Base-by-base conservation (phyloP, 2,797 vertebrate species). In the Chaenodraco wilsoni region DNA sequence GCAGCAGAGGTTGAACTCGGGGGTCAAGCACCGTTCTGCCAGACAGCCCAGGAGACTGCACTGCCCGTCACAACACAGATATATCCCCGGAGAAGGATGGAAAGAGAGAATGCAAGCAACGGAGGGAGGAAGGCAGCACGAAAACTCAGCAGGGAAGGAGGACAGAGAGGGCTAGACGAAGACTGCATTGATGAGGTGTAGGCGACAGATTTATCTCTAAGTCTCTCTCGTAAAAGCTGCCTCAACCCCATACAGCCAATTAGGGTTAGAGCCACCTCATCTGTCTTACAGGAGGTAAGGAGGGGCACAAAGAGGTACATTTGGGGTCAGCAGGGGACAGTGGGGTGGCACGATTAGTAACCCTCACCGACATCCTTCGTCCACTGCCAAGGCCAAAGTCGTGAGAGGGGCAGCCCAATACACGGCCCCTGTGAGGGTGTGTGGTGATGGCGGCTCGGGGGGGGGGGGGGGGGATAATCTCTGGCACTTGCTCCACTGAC, bases 21-120 rank as follows among this genome's bases (percentile, higher is more conserved):
- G 27, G 85, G 88, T 89, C 86, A 91, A 89, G 85, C 87, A 87
- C 82, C 79, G 56, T 83, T 88, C 82, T 76, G 69, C 64, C 69
- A 68, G 46, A 65, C 63, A 49, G 62, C 82, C 68, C 62, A 48
- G 72, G 80, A 87, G 77, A 84, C 78, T 54, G 64, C 63, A 69
- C 58, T 52, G 40, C 40, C 81, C 77, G 80, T 84, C 86, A 88
- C 76, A 75, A 65, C 77, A 78, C 62, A 79, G 78, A 81, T 17
- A 81, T 14, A 76, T 62, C 69, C 72, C 65, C 4, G 3, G 78
- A 78, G 74, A 69, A 46, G 60, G 69, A 83, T 50, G n/a, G 66
- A 43, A 37, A 55, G 62, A 43, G 50, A 69, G 46, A 68, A 23
- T 1, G 55, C 9, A 45, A 61, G 59, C 21, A 17, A 63, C 27